phyloP scores from a whole-genome alignment of 2,888 invertebrate species.

The Trissoscelio sp. region DNA sequence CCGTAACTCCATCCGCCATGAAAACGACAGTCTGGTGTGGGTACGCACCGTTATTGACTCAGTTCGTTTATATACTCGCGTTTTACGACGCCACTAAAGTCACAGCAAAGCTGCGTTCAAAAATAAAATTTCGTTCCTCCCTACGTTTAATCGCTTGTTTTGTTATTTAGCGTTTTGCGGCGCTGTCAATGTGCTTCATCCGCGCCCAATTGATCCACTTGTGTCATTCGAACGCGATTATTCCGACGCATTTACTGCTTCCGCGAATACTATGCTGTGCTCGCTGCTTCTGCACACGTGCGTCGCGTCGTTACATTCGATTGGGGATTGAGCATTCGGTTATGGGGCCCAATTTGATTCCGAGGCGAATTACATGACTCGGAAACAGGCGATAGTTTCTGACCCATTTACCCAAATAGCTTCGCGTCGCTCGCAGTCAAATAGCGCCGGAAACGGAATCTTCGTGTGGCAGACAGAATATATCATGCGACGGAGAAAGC shows the following conservation, averaged over 20 bases:
- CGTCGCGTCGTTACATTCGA: constrained; percentile 36
- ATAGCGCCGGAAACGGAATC: constrained; percentile 57
- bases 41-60: constrained; percentile 79
- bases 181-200: constrained; percentile 5
- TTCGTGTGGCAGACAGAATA: constrained; percentile 54
- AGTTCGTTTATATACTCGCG: constrained; percentile 81
- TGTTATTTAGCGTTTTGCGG: constrained; percentile 1
- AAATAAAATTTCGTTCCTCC: constrained; percentile 73
- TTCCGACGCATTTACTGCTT: constrained; percentile 66
- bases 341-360: constrained; percentile 75
- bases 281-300: constrained; percentile 19
- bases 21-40: constrained; percentile 75
- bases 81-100: constrained; percentile 81
- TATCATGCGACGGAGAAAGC: constrained; percentile 43
- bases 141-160: constrained; percentile 9
- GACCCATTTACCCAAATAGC: constrained; percentile 81
- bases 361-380: constrained; percentile 77
- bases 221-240: constrained; percentile 62
- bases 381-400: constrained; percentile 80
- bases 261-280: constrained; percentile 30
- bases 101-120: constrained; percentile 72
- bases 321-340: constrained; percentile 57
- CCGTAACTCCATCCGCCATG: constrained; percentile 78
- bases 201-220: constrained; percentile 40
- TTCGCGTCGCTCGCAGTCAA: constrained; percentile 59